Percentiles rank a stretch among this genome's conserved stretches.
Conservation (phyloP, 2,113 vertebrate species). For the Stigmatopora argus region DNA sequence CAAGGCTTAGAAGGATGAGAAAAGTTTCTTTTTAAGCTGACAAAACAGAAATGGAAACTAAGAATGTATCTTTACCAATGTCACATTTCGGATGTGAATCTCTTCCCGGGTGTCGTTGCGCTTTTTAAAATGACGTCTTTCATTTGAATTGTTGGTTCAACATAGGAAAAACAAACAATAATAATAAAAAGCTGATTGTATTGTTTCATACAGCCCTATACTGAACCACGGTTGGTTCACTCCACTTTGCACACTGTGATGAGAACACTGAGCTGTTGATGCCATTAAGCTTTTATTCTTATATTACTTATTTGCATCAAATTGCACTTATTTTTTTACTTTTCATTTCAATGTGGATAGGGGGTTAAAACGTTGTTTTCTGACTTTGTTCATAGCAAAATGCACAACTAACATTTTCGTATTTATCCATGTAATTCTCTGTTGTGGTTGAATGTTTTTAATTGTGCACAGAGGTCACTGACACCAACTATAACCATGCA, state of each 20-base stretch:
- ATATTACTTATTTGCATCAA: conserved; percentile 7
- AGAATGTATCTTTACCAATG: neutral
- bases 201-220: neutral
- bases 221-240: conserved; percentile 28
- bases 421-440: conserved; percentile 1
- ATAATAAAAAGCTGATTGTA: neutral
- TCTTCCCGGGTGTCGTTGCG: conserved; percentile 2
- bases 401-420: conserved; percentile 19
- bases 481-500: neutral
- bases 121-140: neutral
- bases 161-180: neutral
- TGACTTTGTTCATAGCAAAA: conserved; percentile 8
- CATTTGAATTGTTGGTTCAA: neutral
- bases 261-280: conserved; percentile 15
- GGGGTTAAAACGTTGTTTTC: neutral
- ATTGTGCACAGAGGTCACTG: neutral
- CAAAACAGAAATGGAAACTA: neutral
- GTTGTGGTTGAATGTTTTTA: neutral
- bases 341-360: neutral
- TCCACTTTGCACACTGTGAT: conserved; percentile 58
- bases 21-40: neutral
- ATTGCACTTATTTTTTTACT: conserved; percentile 13
- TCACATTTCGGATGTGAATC: neutral
- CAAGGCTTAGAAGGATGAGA: neutral
- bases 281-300: conserved; percentile 14